A percentile compares a stretch with the other conserved stretches of the same genome.
Evolutionary conservation across 2,888 invertebrate genomes (phyloP).

Genomic region (Rhorus exstirpatorius): DNA sequence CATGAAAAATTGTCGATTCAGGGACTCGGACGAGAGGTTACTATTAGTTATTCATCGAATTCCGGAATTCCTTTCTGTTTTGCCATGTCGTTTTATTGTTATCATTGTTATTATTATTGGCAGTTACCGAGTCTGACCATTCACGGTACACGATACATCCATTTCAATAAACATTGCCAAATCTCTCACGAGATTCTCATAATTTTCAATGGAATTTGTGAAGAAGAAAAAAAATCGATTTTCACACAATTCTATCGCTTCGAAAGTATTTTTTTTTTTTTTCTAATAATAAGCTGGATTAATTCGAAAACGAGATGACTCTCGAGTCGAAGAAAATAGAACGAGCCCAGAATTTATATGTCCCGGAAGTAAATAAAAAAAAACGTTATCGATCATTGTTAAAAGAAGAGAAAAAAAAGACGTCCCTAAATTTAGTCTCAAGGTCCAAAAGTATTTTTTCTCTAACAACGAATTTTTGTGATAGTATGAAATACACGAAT

Average conservation of each 20-base stretch:
- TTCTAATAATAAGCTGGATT: slow-evolving; percentile 7
- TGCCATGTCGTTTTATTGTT: slow-evolving; percentile 10
- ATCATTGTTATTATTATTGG: slow-evolving; percentile 58
- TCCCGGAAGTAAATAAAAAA: not conserved
- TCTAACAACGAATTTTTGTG: too few species aligned
- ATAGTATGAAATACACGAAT: too few species aligned
- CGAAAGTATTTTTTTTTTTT: not conserved
- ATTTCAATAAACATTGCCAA: slow-evolving; percentile 11
- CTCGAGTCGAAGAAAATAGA: not conserved
- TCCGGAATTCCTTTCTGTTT: not conserved
- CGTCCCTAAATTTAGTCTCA: not conserved
- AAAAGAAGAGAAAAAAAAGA: not conserved
- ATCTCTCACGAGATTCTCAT: slow-evolving; percentile 35
- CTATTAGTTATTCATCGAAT: slow-evolving; percentile 8
- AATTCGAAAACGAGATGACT: not conserved
- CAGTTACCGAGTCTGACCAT: slow-evolving; percentile 39
- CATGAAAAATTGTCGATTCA: slow-evolving; percentile 14
- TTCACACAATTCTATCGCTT: not conserved
- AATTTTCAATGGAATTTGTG: slow-evolving; percentile 27
- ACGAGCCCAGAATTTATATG: not conserved
- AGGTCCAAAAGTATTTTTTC: not conserved
- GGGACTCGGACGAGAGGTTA: not conserved
- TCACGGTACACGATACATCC: slow-evolving; percentile 34
- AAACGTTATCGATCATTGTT: not conserved
- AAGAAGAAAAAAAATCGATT: slow-evolving; percentile 9